A percentile compares a stretch with the other conserved stretches of the same genome.
phyloP scores from a whole-genome alignment of 2,888 invertebrate species.

The Apotomis capreana region DNA sequence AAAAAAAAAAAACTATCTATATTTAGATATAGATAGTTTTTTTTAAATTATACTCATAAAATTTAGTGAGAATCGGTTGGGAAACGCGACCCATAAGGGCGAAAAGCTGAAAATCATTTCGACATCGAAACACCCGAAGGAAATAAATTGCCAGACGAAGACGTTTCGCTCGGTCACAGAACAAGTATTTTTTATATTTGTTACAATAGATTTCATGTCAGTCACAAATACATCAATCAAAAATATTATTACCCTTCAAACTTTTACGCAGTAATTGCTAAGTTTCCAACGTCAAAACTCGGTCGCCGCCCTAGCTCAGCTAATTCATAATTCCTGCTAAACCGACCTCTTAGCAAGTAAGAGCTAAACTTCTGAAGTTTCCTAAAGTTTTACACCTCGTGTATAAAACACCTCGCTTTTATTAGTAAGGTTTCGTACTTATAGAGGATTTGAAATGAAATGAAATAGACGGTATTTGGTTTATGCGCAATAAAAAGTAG shows the following conservation, averaged over 20 bases:
- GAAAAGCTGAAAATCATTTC: too few relatives aligned
- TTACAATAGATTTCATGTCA: too few relatives aligned
- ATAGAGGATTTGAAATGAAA: neutral
- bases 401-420: conserved; percentile 5
- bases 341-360: conserved; percentile 14
- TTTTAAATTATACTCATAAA: too few relatives aligned
- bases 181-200: too few relatives aligned
- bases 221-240: neutral
- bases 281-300: neutral
- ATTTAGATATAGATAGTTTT: too few relatives aligned
- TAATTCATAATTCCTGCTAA: conserved; percentile 23
- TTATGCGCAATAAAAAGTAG: too few relatives aligned
- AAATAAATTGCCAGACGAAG: too few relatives aligned
- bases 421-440: neutral
- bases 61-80: too few relatives aligned
- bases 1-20: too few relatives aligned
- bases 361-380: conserved; percentile 13
- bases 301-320: conserved; percentile 18
- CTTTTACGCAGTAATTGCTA: neutral
- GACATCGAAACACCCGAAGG: too few relatives aligned
- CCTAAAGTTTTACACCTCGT: conserved; percentile 15
- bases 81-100: too few relatives aligned
- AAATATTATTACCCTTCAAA: neutral
- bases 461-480: neutral
- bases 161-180: too few relatives aligned